Percentiles rank a stretch among this genome's conserved stretches.
These are phyloP conservation scores for Polia nebulosa DNA, from an alignment of 2,888 invertebrate species.

Conservation along the genomic window DNA sequence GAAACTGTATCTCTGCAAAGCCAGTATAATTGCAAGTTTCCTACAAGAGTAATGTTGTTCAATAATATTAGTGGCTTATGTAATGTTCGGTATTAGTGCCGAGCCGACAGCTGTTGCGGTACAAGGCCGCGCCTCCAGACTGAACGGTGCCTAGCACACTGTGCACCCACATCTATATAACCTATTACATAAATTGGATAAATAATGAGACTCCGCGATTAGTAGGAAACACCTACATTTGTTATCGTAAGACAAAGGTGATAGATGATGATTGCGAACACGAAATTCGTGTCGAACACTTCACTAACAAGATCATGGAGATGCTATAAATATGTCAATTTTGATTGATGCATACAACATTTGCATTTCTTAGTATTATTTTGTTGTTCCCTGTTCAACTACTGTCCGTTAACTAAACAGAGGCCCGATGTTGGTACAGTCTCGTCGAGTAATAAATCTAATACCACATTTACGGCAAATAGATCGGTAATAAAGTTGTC, in stretches of 20 bases:
- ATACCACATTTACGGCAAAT: conserved; percentile 75
- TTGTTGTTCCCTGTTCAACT: conserved; percentile 30
- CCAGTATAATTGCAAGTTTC: conserved; percentile 56
- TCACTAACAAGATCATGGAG: conserved; percentile 37
- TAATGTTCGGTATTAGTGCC: conserved; percentile 59
- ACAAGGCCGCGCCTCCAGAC: conserved; percentile 69
- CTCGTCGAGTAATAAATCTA: conserved; percentile 74
- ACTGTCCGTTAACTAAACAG: conserved; percentile 46
- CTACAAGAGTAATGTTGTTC: conserved; percentile 64
- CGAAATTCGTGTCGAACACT: conserved; percentile 34
- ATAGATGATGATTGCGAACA: conserved; percentile 39
- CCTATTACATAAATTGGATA: conserved; percentile 59
- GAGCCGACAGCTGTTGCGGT: conserved; percentile 59
- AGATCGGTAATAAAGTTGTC: conserved; percentile 78
- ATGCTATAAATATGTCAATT: conserved; percentile 40
- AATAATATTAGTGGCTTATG: conserved; percentile 63
- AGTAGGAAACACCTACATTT: conserved; percentile 51
- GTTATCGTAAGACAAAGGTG: conserved; percentile 28
- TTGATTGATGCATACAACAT: conserved; percentile 37
- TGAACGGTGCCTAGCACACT: conserved; percentile 67
- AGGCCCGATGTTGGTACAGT: conserved; percentile 27
- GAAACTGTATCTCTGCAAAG: conserved; percentile 40
- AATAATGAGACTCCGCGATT: conserved; percentile 49
- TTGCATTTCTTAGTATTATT: conserved; percentile 31
- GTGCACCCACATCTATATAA: conserved; percentile 47